A percentile compares a stretch with the other conserved stretches of the same genome.
Evolutionary conservation across 2,888 invertebrate species (phyloP).

Genomic region (Trachelus iudaicus): DNA sequence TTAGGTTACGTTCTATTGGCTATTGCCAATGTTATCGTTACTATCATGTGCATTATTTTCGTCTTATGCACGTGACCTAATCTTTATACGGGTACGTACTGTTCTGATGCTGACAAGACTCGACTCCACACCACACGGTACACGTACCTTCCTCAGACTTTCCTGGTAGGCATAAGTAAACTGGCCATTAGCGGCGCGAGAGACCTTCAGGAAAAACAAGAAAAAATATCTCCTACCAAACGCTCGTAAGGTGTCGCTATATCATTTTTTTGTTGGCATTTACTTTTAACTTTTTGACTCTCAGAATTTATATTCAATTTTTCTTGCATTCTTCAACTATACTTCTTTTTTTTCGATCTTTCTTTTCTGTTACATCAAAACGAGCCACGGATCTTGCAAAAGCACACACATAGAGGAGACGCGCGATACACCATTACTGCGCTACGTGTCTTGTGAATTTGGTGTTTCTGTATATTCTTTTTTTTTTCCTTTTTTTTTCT

Average conservation of each 20-base stretch:
- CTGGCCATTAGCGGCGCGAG: slow-evolving; percentile 73
- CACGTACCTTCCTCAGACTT: slow-evolving; percentile 68
- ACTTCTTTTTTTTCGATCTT: slow-evolving; percentile 12
- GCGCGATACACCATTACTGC: not conserved
- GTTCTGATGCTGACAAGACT: slow-evolving; percentile 14
- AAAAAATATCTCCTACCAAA: slow-evolving; percentile 61
- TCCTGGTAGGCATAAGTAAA: slow-evolving; percentile 78
- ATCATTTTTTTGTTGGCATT: slow-evolving; percentile 17
- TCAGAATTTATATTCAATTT: not conserved
- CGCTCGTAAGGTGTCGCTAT: slow-evolving; percentile 35
- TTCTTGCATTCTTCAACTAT: slow-evolving; percentile 3
- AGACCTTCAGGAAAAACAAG: slow-evolving; percentile 75
- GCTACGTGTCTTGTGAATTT: not conserved
- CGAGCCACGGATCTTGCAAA: slow-evolving; percentile 52
- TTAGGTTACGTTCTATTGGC: not conserved
- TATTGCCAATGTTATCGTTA: not conserved
- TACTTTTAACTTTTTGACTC: slow-evolving; percentile 9
- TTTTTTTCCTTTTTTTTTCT: no score
- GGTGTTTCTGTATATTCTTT: not conserved
- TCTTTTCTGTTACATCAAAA: slow-evolving; percentile 41
- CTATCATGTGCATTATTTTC: not conserved
- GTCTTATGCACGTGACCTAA: not conserved
- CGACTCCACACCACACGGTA: not conserved
- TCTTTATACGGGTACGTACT: slow-evolving; percentile 19
- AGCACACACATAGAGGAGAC: slow-evolving; percentile 44